Conservation (phyloP, 1,140 invertebrate genomes). For the Hylaeus volcanicus region DNA sequence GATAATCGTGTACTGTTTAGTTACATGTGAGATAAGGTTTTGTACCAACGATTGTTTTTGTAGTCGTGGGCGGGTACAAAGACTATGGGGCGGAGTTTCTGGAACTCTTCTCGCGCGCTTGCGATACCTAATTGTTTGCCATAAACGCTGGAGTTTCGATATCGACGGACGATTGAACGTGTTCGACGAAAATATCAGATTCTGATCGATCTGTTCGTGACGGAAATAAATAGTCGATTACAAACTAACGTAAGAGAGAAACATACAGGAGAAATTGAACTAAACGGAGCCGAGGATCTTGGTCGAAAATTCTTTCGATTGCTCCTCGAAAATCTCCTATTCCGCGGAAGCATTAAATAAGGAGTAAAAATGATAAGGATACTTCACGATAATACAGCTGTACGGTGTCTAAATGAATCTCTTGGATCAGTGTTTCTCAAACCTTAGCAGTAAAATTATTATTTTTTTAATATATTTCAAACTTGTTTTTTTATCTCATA, state of each 20-base stretch:
- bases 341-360: slow-evolving; percentile 19
- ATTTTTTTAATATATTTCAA: no score
- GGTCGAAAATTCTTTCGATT: neutral
- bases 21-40: no score
- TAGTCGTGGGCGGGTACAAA: no score
- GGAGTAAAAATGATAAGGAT: neutral
- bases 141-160: neutral
- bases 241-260: neutral
- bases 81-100: no score
- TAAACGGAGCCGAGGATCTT: slow-evolving; percentile 4
- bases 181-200: neutral
- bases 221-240: slow-evolving; percentile 25
- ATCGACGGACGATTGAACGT: neutral
- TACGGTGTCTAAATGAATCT: slow-evolving; percentile 6
- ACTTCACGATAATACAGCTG: slow-evolving; percentile 2
- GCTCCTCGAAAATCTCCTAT: neutral
- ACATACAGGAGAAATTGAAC: neutral
- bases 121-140: no score
- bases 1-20: no score
- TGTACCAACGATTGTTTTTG: no score
- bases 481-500: no score
- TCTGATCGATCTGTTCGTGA: neutral
- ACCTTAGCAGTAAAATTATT: no score
- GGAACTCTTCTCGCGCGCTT: no score
- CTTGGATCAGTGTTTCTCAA: neutral